A percentile compares a stretch with the other conserved stretches of the same genome.
phyloP scores from a whole-genome alignment of 1,140 invertebrate genomes.

The Musca vetustissima region DNA sequence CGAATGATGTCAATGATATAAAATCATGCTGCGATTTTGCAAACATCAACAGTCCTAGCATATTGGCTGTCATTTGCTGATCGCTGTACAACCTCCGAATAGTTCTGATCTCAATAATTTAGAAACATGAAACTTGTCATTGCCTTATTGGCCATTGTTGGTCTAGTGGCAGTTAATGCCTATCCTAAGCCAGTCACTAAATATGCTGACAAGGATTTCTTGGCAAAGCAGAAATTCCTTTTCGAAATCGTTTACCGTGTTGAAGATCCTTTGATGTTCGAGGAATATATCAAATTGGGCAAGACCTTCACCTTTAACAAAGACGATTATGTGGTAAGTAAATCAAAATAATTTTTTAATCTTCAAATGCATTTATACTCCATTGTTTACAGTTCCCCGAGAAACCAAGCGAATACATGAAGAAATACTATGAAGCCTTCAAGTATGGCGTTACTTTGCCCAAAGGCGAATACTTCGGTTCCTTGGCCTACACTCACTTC shows the following conservation, averaged over 20 bases:
- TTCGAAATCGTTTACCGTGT: constrained; percentile 67
- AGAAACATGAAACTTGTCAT: constrained; percentile 45
- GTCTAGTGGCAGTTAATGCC: constrained; percentile 36
- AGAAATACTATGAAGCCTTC: constrained; percentile 62
- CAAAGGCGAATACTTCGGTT: constrained; percentile 60
- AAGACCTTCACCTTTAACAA: constrained; percentile 36
- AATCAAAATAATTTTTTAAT: not conserved
- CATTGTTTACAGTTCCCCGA: not conserved
- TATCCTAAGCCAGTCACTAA: constrained; percentile 37
- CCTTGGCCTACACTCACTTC: constrained; percentile 53
- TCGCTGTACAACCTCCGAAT: too few species aligned
- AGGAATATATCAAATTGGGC: too few species aligned
- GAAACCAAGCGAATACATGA: constrained; percentile 62
- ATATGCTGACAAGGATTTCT: constrained; percentile 38
- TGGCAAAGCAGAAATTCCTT: constrained; percentile 63
- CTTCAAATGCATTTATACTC: not conserved
- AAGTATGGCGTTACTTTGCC: constrained; percentile 61
- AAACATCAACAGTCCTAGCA: too few species aligned
- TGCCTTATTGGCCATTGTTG: constrained; percentile 43
- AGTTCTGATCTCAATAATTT: too few species aligned
- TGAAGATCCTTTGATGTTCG: constrained; percentile 49
- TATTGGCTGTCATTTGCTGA: too few species aligned
- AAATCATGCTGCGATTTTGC: too few species aligned
- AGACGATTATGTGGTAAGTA: constrained; percentile 42
- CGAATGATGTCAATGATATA: too few species aligned